phyloP scores from a whole-genome alignment of 64 coral and sea anemone species.

The Exaiptasia diaphana region DNA sequence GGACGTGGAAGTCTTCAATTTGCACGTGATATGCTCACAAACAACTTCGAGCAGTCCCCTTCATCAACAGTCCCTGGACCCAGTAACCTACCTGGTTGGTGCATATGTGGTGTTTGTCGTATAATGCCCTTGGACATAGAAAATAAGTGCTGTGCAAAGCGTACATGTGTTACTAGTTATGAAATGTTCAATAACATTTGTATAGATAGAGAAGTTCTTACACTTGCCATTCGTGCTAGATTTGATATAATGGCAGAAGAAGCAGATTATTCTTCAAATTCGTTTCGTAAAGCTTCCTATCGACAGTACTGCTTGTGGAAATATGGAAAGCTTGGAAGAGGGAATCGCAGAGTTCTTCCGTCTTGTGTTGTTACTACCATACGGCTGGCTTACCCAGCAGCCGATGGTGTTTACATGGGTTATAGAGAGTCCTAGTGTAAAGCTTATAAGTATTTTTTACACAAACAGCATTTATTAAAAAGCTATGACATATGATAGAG shows the following conservation, averaged over 20 bases:
- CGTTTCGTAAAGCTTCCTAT: slow-evolving; percentile 40
- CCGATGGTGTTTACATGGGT: slow-evolving; percentile 49
- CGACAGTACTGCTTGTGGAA: slow-evolving; percentile 49
- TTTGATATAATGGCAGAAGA: slow-evolving; percentile 48
- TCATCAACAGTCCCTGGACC: background rate
- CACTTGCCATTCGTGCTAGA: slow-evolving; percentile 13
- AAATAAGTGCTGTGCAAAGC: slow-evolving; percentile 47
- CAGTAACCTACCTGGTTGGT: slow-evolving; percentile 21
- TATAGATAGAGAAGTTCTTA: slow-evolving; percentile 40
- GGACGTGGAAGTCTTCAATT: slow-evolving; percentile 54
- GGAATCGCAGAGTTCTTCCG: slow-evolving; percentile 47
- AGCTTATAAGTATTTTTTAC: too few species aligned
- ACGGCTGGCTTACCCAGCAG: slow-evolving; percentile 2
- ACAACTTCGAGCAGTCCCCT: background rate
- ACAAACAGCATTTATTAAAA: too few species aligned
- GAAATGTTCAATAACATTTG: slow-evolving; percentile 61
- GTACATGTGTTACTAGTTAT: slow-evolving; percentile 44
- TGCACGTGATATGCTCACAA: slow-evolving; percentile 27
- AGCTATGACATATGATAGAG: too few species aligned
- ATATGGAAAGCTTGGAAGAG: slow-evolving; percentile 56
- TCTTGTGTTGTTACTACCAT: slow-evolving; percentile 50
- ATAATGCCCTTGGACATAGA: slow-evolving; percentile 19
- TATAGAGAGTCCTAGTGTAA: slow-evolving; percentile 11
- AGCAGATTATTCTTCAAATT: slow-evolving; percentile 37
- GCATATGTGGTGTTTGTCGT: slow-evolving; percentile 33